Base-by-base conservation (phyloP, 2,888 invertebrate species). In the Pecten maximus region DNA sequence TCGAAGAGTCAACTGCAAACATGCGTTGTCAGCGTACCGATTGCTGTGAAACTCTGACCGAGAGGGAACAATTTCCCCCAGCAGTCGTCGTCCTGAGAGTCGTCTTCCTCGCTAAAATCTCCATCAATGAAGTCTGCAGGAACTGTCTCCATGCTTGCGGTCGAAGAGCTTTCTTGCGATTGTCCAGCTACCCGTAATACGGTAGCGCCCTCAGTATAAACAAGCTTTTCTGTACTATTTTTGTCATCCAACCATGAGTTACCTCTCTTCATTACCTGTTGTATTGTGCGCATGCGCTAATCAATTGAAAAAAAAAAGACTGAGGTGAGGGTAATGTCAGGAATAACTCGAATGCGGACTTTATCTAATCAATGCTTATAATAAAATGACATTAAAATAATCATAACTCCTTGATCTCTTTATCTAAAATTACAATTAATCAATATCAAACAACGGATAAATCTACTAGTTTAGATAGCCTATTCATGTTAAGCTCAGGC, bases 21-120 rank as follows among this genome's bases (percentile, higher is more conserved):
- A 74, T 35, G 35, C 74, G 28, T 28, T 35, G 74, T 74, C 40
- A 89, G 87, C 23, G 4, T 92, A 95, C 96, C 96, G 39, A 96
- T 88, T 60, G 96, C 94, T 44, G 93, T 90, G 91, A 96, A 96
- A 91, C 96, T 95, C 86, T 94, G 90, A 0, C 96, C 96, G 8
- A 96, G 93, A 0, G 96, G 96, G 90, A 96, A 95, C 16, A 96
- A 92, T 88, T 95, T 91, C 6, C 96, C 96, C 96, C 96, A 96
- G 0, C 93, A 88, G 0, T 93, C 91, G 8, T 92, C 92, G 40
- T 92, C 92, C 10, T 91, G 92, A 4, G 89, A 91, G 16, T 93
- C 94, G 0, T 94, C 95, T 23, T 96, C 96, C 35, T 95, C 96
- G 44, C 94, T 95, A 50, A 91, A 94, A 23, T 94, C 94, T n/a